Conservation (phyloP, 2,888 invertebrate genomes). For the Lordiphosa andalusiaca region DNA sequence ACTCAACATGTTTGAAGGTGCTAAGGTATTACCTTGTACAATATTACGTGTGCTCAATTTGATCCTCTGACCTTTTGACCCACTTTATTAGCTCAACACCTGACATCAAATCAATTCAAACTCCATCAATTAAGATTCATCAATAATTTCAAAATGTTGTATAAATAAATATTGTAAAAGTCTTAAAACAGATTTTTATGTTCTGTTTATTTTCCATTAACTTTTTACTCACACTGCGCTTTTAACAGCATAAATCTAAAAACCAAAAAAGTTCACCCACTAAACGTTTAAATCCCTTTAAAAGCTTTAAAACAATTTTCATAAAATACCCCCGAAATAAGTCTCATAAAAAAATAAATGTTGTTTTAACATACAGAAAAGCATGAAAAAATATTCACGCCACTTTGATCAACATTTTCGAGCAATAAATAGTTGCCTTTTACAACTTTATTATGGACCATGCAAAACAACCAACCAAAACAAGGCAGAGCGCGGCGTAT, state of each 20-base stretch:
- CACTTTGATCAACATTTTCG: conserved; percentile 47
- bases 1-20: too few relatives aligned
- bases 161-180: too few relatives aligned
- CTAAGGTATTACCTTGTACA: too few relatives aligned
- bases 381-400: conserved; percentile 36
- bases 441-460: conserved; percentile 57
- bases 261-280: conserved; percentile 10
- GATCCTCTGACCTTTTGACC: too few relatives aligned
- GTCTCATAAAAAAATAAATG: conserved; percentile 4
- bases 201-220: too few relatives aligned
- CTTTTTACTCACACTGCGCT: too few relatives aligned
- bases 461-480: conserved; percentile 22
- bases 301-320: conserved; percentile 10
- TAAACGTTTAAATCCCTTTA: conserved; percentile 5
- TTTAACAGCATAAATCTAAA: neutral
- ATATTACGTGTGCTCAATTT: too few relatives aligned
- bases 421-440: conserved; percentile 59
- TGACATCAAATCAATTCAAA: too few relatives aligned
- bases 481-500: conserved; percentile 44
- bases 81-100: too few relatives aligned
- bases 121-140: too few relatives aligned
- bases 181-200: too few relatives aligned
- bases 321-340: conserved; percentile 3
- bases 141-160: too few relatives aligned
- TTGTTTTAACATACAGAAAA: conserved; percentile 5